Evolutionary conservation across 2,797 vertebrate genomes (phyloP).

Genomic region (Paedocypris micromegethes): DNA sequence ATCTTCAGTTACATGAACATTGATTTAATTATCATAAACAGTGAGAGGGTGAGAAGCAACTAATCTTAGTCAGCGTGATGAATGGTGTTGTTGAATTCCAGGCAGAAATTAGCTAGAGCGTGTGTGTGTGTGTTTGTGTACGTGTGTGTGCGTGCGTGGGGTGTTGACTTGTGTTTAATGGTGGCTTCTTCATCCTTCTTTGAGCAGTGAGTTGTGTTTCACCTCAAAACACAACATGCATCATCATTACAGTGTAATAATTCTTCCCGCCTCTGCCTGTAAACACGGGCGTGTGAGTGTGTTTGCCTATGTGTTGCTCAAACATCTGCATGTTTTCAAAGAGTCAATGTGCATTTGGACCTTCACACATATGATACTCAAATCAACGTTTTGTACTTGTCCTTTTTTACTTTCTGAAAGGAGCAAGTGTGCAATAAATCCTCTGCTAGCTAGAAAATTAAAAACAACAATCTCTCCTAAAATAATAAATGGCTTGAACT

Average conservation of each 20-base stretch:
- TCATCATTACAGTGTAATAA: conserved; percentile 69
- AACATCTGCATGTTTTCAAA: too few species aligned
- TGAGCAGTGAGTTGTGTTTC: conserved; percentile 50
- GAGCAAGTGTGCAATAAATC: too few species aligned
- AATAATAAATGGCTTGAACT: too few species aligned
- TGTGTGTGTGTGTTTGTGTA: conserved; percentile 27
- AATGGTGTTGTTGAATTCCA: conserved; percentile 68
- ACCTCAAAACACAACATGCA: conserved; percentile 64
- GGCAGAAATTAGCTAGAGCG: conserved; percentile 59
- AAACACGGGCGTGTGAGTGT: not conserved
- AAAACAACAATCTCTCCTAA: too few species aligned
- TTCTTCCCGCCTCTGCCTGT: conserved; percentile 44
- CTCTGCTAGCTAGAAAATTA: too few species aligned
- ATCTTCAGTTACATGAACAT: conserved; percentile 59
- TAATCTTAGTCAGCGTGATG: conserved; percentile 73
- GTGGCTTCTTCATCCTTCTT: conserved; percentile 41
- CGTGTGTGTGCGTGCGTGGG: conserved; percentile 26
- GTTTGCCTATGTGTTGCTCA: too few species aligned
- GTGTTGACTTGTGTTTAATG: too few species aligned
- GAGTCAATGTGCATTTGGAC: too few species aligned
- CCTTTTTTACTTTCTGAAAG: too few species aligned
- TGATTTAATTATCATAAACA: conserved; percentile 72
- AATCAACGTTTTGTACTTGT: too few species aligned
- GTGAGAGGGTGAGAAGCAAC: conserved; percentile 61
- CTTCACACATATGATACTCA: too few species aligned